Percentiles rank a stretch among this genome's conserved stretches.
These are phyloP conservation scores for Agelastica alni DNA, from an alignment of 2,888 invertebrate species.

Conservation along the genomic window DNA sequence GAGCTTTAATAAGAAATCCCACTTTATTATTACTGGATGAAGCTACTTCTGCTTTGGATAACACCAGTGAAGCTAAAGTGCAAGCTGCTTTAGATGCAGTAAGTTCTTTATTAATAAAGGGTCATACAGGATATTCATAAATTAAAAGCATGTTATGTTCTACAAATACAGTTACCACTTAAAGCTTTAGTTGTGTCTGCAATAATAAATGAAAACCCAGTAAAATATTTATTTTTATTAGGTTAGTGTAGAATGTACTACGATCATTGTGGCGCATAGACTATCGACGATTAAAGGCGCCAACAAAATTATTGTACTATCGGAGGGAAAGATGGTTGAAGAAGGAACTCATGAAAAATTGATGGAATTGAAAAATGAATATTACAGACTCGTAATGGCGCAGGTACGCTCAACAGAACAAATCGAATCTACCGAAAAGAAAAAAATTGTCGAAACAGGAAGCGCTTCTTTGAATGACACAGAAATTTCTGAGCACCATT, in stretches of 20 bases:
- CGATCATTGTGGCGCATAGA: slow-evolving; percentile 79
- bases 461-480: not conserved
- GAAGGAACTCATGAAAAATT: slow-evolving; percentile 71
- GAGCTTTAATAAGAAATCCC: slow-evolving; percentile 82
- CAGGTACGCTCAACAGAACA: slow-evolving; percentile 55
- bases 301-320: slow-evolving; percentile 73
- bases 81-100: slow-evolving; percentile 79
- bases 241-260: slow-evolving; percentile 76
- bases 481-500: slow-evolving; percentile 12
- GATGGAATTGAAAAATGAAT: slow-evolving; percentile 68
- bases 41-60: slow-evolving; percentile 88
- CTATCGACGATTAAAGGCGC: slow-evolving; percentile 75
- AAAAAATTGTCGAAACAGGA: not conserved
- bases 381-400: slow-evolving; percentile 71
- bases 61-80: slow-evolving; percentile 83
- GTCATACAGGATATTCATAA: too few relatives aligned
- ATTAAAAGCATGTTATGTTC: too few relatives aligned
- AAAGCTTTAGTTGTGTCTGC: too few relatives aligned
- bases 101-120: too few relatives aligned
- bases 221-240: too few relatives aligned
- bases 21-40: slow-evolving; percentile 80
- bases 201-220: too few relatives aligned
- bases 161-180: too few relatives aligned
- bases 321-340: slow-evolving; percentile 70
- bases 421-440: slow-evolving; percentile 8